Conservation (phyloP, 1,140 invertebrate species). For the Drosophila saltans region DNA sequence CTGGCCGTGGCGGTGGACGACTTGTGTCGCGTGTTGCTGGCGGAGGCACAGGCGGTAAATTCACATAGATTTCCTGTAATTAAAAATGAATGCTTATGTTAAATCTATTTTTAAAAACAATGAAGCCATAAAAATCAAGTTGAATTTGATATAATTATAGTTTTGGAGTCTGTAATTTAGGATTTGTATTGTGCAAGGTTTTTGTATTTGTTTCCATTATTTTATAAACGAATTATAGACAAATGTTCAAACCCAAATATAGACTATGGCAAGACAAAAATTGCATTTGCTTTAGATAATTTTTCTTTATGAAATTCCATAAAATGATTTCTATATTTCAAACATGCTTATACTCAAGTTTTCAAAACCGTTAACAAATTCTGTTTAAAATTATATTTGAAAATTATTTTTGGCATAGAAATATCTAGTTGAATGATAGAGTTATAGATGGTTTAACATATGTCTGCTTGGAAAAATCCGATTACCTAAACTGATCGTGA, state of each 20-base stretch:
- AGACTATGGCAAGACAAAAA: neutral
- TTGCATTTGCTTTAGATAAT: no score
- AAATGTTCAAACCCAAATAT: neutral
- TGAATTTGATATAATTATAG: neutral
- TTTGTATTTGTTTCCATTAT: neutral
- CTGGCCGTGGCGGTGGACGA: conserved; percentile 71
- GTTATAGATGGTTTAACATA: no score
- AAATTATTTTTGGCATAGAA: no score
- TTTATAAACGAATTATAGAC: neutral
- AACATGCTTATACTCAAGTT: no score
- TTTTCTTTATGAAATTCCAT: no score
- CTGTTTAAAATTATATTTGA: no score
- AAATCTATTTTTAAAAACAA: neutral
- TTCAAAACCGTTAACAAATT: no score
- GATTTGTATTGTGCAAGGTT: neutral
- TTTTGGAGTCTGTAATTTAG: no score
- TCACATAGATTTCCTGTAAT: conserved; percentile 79
- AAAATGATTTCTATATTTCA: no score
- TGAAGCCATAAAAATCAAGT: neutral
- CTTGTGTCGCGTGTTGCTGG: conserved; percentile 67
- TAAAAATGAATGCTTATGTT: conserved; percentile 6
- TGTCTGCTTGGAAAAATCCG: no score
- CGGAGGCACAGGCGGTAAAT: conserved; percentile 76
- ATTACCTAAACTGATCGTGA: no score
- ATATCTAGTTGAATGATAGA: no score